phyloP scores from a whole-genome alignment of 2,797 vertebrate species.

The Caiman crocodilus region DNA sequence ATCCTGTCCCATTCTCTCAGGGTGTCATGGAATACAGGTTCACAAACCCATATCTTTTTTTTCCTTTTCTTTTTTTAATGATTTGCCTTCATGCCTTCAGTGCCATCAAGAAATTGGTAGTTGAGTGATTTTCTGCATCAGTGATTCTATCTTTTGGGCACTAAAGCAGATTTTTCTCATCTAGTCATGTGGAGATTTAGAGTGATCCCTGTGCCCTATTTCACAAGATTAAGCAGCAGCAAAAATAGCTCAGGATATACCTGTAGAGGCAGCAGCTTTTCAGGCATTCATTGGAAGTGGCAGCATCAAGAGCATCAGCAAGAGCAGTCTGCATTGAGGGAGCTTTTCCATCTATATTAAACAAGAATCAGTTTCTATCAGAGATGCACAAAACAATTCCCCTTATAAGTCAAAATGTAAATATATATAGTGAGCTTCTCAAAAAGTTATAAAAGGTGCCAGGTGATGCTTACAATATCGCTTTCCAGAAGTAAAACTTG shows the following conservation, averaged over 20 bases:
- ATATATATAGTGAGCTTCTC: neutral
- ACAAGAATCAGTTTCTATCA: neutral
- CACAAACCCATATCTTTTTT: neutral
- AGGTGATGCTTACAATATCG: neutral
- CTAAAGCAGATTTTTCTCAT: conserved; percentile 20
- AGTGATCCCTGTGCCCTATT: conserved; percentile 15
- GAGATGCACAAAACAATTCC: neutral
- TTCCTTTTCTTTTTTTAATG: too few relatives aligned
- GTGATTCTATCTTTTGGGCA: conserved; percentile 35
- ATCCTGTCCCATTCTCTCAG: neutral
- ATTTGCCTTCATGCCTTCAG: neutral
- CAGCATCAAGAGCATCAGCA: neutral
- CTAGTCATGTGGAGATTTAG: conserved; percentile 34
- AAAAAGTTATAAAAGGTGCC: neutral
- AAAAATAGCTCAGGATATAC: neutral
- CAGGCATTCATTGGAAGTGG: conserved; percentile 3
- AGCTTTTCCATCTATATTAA: neutral
- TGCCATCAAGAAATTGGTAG: neutral
- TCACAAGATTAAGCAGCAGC: neutral
- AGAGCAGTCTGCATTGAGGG: neutral
- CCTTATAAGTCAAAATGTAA: neutral
- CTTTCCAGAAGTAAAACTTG: neutral
- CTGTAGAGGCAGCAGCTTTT: conserved; percentile 14
- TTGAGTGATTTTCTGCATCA: conserved; percentile 35
- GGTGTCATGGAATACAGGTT: neutral